A percentile compares a stretch with the other conserved stretches of the same genome.
Conservation (phyloP, 2,797 vertebrate genomes). For the Rachycentron canadum region DNA sequence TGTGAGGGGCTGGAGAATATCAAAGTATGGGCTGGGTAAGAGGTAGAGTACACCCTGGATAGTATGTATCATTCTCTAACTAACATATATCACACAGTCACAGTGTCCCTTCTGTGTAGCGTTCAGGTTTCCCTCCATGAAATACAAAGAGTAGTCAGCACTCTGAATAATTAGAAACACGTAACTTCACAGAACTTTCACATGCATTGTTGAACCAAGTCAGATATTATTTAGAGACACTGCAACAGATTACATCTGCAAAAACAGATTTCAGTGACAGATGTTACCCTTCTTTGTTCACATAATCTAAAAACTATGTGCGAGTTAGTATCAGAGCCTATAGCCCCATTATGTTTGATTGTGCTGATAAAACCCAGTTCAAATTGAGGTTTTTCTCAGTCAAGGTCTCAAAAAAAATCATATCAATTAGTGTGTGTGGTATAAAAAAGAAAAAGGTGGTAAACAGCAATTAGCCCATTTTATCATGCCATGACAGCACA, state of each 20-base stretch:
- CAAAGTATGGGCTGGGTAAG: background rate
- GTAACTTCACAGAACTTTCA: slow-evolving; percentile 33
- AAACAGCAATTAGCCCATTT: slow-evolving; percentile 42
- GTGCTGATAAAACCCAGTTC: slow-evolving; percentile 11
- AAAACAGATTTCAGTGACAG: slow-evolving; percentile 25
- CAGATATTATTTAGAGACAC: slow-evolving; percentile 10
- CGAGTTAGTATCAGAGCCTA: background rate
- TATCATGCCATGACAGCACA: slow-evolving; percentile 22
- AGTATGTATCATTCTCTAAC: background rate
- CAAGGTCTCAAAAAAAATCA: slow-evolving; percentile 29
- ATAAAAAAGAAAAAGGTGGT: slow-evolving; percentile 6
- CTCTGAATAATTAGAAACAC: slow-evolving; percentile 26
- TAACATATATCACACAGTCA: slow-evolving; percentile 1
- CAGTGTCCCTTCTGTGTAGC: background rate
- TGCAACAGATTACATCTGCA: slow-evolving; percentile 41
- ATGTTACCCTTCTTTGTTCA: slow-evolving; percentile 34
- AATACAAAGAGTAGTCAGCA: slow-evolving; percentile 24
- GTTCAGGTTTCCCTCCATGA: background rate
- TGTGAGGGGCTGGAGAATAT: background rate
- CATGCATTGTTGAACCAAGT: slow-evolving; percentile 10
- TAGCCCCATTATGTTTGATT: background rate
- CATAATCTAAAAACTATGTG: slow-evolving; percentile 2
- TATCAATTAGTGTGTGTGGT: slow-evolving; percentile 32
- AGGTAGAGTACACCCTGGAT: background rate
- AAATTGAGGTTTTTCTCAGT: slow-evolving; percentile 1